Evolutionary conservation across 2,113 vertebrate species (phyloP), one percentile per base, ranked within the genome.

Genomic region (Psilopogon haemacephalus): DNA sequence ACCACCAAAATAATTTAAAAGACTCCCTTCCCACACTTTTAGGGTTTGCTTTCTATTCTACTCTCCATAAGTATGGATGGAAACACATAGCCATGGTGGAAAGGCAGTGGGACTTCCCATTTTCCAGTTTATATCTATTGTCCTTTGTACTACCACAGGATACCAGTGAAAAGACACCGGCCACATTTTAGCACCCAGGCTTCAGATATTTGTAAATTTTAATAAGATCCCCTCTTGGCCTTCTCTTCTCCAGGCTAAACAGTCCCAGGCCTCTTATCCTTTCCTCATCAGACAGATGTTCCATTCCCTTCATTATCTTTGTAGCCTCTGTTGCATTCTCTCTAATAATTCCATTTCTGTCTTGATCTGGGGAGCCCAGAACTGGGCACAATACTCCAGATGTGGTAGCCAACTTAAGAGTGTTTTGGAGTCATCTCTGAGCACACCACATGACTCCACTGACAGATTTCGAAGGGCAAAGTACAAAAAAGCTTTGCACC

Each of bases 401-500:
- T 50, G 48, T 3, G 23, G 11, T 50, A 46, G 46, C 20, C 10
- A 11, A 64, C n/a, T 59, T 38, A 15, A 18, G 54, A 64, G 44
- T 20, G 28, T 28, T 91, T 62, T 38, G 40, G 9, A 21, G 5
- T 32, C n/a, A 16, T 33, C 28, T 65, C 46, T 60, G 30, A 59
- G 24, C n/a, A 12, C 12, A 46, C 17, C 1, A 1, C 26, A 17
- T 10, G 38, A 44, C 8, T 67, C 32, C 33, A 46, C 0, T 2
- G 56, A 56, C 27, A 27, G 60, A 88, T 89, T 74, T 52, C n/a
- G 44, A 84, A 90, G 35, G 27, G 30, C 15, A 79, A 83, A 91
- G 40, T n/a, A 26, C 5, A 1, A 19, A 75, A 83, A 12, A 44
- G 7, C 17, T 55, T 88, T 83, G 18, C 24, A 15, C 17, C 55